Evolutionary conservation across 35 echinoderm and acorn worm species (phyloP).

Genomic region (Strongylocentrotus purpuratus): DNA sequence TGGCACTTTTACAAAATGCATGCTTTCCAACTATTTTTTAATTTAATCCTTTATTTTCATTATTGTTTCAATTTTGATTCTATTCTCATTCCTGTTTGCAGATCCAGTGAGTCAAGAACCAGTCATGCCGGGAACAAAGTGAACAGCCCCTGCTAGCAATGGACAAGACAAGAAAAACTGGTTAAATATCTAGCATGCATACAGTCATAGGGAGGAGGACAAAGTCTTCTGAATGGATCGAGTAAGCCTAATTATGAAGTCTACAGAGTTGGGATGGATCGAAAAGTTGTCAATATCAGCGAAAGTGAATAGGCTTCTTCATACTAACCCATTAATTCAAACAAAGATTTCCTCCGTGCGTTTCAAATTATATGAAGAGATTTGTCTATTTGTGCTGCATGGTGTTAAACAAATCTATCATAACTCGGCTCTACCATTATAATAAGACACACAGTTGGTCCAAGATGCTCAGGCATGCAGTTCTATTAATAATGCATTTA

Average conservation of each 20-base stretch:
- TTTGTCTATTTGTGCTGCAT: not conserved
- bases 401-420: not conserved
- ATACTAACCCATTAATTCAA: not conserved
- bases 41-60: not conserved
- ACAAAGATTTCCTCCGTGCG: not conserved
- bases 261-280: not conserved
- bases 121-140: not conserved
- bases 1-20: too few species aligned
- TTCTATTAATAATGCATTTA: not conserved
- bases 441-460: not conserved
- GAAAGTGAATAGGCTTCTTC: not conserved
- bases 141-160: not conserved
- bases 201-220: too few species aligned
- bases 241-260: too few species aligned
- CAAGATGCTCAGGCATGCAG: not conserved
- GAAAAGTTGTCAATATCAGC: not conserved
- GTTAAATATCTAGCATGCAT: too few species aligned
- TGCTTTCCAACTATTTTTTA: not conserved
- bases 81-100: not conserved
- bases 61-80: not conserved
- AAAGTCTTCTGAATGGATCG: too few species aligned
- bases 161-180: not conserved
- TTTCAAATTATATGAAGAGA: not conserved
- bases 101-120: not conserved
- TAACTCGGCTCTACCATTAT: too few species aligned